These are phyloP conservation scores for Drosophila pallidifrons DNA, from an alignment of 1,140 invertebrate genomes.

Conservation along the genomic window DNA sequence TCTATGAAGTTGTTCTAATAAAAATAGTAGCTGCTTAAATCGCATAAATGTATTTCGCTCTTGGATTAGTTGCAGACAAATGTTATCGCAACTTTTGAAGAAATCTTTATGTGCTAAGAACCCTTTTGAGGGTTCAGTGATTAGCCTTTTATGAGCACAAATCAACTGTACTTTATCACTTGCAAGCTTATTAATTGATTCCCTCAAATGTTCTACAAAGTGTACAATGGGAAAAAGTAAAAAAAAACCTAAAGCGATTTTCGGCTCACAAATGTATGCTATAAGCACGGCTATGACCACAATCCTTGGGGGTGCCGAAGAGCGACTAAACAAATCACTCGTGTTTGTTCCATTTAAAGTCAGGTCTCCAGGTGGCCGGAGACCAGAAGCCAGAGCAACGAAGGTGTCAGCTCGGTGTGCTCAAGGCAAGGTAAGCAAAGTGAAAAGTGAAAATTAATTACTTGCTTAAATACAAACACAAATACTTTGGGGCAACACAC, in stretches of 20 bases:
- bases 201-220: no score
- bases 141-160: no score
- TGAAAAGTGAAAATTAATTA: constrained; percentile 69
- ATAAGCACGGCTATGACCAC: not conserved
- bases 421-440: constrained; percentile 34
- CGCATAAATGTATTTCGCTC: no score
- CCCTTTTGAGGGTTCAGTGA: no score
- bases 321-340: not conserved
- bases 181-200: no score
- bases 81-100: no score
- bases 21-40: no score
- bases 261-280: not conserved
- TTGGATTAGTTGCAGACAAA: no score
- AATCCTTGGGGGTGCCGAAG: not conserved
- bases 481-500: constrained; percentile 1
- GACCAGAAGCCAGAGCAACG: not conserved
- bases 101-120: no score
- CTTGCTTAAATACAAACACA: constrained; percentile 35
- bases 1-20: no score
- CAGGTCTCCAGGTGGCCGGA: not conserved
- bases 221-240: no score
- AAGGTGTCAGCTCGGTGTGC: constrained; percentile 35
- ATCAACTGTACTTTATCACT: no score
- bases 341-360: not conserved
- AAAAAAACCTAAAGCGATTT: not conserved